These are phyloP conservation scores for Procambarus clarkii DNA, from an alignment of 1,140 invertebrate genomes.

Conservation along the genomic window DNA sequence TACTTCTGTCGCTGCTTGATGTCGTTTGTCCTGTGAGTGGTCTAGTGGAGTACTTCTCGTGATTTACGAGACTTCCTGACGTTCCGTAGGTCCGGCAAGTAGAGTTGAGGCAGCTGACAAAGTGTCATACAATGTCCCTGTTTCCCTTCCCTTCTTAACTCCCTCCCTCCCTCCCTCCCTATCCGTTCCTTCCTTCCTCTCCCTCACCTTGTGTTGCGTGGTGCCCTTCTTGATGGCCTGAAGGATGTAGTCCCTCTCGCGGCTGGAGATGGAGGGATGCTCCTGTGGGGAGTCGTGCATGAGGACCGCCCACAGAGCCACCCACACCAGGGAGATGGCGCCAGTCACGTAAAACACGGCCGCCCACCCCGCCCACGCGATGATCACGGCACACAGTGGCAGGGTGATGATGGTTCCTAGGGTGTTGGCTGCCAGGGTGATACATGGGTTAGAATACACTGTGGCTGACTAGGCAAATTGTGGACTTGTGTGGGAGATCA, in stretches of 20 bases:
- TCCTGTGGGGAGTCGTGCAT: slow-evolving; percentile 89
- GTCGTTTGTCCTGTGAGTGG: too few species aligned
- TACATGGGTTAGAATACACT: too few species aligned
- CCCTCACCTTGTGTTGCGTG: slow-evolving; percentile 19
- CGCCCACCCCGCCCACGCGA: slow-evolving; percentile 86
- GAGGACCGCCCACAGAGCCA: slow-evolving; percentile 87
- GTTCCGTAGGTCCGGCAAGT: too few species aligned
- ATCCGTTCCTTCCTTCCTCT: too few species aligned
- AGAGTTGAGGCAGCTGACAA: too few species aligned
- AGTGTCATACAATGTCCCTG: too few species aligned
- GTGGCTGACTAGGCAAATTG: too few species aligned
- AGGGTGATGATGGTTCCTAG: slow-evolving; percentile 89
- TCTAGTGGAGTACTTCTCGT: too few species aligned
- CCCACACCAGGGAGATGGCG: slow-evolving; percentile 87
- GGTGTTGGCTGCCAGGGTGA: slow-evolving; percentile 81
- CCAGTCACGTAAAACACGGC: slow-evolving; percentile 91
- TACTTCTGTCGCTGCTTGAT: too few species aligned
- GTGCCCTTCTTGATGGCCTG: slow-evolving; percentile 16
- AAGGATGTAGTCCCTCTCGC: slow-evolving; percentile 80
- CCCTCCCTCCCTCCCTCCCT: neutral
- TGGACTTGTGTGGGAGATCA: too few species aligned
- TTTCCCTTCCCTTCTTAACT: neutral
- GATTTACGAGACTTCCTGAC: too few species aligned
- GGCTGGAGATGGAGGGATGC: slow-evolving; percentile 88
- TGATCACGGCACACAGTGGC: slow-evolving; percentile 87